Evolutionary conservation across 2,113 vertebrate species (phyloP).

Genomic region (Morphnarchus princeps): DNA sequence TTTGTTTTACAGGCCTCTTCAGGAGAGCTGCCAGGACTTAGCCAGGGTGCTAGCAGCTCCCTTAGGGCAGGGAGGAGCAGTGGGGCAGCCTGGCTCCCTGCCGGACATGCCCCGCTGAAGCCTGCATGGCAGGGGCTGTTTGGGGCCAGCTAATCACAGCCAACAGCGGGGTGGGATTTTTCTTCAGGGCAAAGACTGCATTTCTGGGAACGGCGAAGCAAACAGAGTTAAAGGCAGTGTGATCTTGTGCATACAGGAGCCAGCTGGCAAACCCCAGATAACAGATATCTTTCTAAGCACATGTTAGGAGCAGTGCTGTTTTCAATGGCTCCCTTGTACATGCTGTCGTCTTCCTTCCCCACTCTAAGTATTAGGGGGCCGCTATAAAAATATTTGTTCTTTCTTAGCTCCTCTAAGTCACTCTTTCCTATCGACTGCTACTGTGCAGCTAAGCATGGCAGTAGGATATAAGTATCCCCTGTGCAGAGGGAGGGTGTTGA

Average conservation of each 20-base stretch:
- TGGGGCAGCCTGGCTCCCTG: neutral
- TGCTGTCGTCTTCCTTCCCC: neutral
- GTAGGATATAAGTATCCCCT: neutral
- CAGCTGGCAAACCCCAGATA: constrained; percentile 55
- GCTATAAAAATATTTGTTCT: constrained; percentile 36
- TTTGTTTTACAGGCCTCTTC: neutral
- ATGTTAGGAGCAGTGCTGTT: constrained; percentile 12
- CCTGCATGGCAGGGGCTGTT: neutral
- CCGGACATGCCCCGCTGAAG: neutral
- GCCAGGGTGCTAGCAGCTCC: neutral
- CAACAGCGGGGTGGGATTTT: neutral
- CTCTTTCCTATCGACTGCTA: neutral
- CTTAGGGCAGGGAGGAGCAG: neutral
- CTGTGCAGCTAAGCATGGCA: neutral
- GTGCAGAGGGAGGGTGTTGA: neutral
- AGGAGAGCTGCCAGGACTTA: neutral
- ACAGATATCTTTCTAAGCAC: constrained; percentile 47
- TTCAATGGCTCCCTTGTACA: constrained; percentile 11
- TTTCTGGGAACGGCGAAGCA: neutral
- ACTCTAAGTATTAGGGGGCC: neutral
- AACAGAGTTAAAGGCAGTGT: neutral
- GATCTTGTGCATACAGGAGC: constrained; percentile 24
- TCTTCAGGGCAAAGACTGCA: neutral
- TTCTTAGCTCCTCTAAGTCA: neutral
- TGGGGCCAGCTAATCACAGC: neutral